Conservation (phyloP, 2,888 invertebrate species). For the Aphodius sticticus region DNA sequence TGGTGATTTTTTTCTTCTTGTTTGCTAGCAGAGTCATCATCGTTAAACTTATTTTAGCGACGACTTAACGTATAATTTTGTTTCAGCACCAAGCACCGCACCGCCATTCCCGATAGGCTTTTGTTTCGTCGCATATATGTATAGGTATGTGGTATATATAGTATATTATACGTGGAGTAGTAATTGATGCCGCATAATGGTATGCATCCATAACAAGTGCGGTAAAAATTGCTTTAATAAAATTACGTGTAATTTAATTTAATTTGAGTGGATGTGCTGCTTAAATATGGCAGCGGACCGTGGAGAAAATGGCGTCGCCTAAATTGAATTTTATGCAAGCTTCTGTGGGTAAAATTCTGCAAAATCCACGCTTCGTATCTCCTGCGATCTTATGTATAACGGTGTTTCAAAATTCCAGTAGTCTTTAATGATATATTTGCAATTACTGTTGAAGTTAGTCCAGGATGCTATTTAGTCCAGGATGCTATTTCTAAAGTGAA, state of each 20-base stretch:
- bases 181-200: neutral
- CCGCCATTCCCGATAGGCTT: neutral
- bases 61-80: neutral
- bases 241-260: neutral
- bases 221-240: conserved; percentile 4
- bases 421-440: no score
- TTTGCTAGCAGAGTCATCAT: neutral
- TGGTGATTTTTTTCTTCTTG: neutral
- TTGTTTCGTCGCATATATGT: neutral
- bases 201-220: neutral
- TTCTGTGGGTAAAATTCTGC: neutral
- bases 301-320: neutral
- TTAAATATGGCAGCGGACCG: neutral
- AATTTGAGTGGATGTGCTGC: neutral
- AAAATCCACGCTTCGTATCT: neutral
- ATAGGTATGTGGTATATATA: neutral
- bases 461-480: no score
- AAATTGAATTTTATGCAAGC: neutral
- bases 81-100: neutral
- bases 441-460: no score
- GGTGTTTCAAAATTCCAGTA: no score
- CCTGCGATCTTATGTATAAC: neutral
- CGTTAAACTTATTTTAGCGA: neutral
- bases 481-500: no score
- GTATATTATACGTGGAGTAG: neutral